phyloP scores from a whole-genome alignment of 2,113 vertebrate genomes.

The Oncorhynchus gorbuscha region DNA sequence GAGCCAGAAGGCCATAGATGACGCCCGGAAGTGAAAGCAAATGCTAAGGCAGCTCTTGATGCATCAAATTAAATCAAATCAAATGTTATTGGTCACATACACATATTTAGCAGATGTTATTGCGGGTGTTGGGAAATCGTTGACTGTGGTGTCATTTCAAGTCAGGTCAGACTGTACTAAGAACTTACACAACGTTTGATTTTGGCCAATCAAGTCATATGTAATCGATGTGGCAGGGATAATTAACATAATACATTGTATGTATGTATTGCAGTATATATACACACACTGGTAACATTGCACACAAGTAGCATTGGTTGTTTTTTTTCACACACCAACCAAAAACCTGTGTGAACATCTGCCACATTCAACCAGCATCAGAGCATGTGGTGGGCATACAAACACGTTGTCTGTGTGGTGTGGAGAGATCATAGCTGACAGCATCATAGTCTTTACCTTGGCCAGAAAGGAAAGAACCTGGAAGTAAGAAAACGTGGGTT shows the following conservation, averaged over 20 bases:
- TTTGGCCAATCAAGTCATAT: neutral
- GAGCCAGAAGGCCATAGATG: conserved; percentile 4
- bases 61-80: neutral
- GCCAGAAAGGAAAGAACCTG: conserved; percentile 53
- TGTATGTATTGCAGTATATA: neutral
- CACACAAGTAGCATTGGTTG: neutral
- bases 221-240: neutral
- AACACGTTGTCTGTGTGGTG: conserved; percentile 17
- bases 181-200: neutral
- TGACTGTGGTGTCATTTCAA: neutral
- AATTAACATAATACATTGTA: too few species aligned
- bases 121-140: too few species aligned
- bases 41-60: neutral
- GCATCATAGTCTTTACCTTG: conserved; percentile 44
- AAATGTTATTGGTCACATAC: too few species aligned
- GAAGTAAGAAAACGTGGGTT: conserved; percentile 50
- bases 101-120: neutral
- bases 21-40: neutral
- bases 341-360: conserved; percentile 3
- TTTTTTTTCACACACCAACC: neutral
- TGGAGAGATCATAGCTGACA: conserved; percentile 20
- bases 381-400: conserved; percentile 23
- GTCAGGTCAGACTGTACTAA: neutral
- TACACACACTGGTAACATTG: neutral
- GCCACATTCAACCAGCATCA: neutral